Conservation (phyloP, 2,113 vertebrate species). For the Erythrolamprus reginae region DNA sequence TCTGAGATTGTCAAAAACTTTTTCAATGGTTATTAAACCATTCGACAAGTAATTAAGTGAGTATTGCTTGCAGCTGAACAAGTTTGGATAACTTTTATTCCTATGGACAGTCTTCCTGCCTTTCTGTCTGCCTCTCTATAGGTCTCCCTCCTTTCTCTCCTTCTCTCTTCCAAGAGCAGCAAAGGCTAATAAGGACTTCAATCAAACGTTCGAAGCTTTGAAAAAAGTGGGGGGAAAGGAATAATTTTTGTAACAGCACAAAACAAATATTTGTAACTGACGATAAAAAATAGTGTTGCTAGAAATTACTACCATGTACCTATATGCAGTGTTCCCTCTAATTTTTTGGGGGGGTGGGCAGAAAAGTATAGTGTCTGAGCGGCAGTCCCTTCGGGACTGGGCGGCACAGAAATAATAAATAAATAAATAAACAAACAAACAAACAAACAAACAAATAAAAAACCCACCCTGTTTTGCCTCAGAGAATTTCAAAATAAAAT, state of each 20-base stretch:
- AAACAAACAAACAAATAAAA: no score
- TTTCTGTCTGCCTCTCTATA: background rate
- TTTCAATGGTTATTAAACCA: background rate
- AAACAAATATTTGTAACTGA: background rate
- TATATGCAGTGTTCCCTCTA: no score
- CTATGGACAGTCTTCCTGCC: background rate
- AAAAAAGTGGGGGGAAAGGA: background rate
- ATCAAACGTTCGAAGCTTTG: background rate
- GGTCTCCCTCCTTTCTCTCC: background rate
- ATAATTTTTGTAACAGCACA: background rate
- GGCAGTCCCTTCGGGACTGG: no score
- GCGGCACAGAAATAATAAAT: no score
- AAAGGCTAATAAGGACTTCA: background rate
- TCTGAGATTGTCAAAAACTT: background rate
- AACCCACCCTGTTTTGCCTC: no score
- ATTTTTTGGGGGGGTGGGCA: no score
- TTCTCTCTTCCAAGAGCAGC: background rate
- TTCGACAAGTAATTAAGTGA: background rate
- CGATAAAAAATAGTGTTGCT: background rate
- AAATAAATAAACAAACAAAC: no score
- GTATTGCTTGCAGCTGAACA: background rate
- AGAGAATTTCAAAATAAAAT: no score
- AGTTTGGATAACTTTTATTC: background rate
- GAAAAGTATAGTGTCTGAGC: no score
- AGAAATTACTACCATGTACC: background rate